Percentiles rank a stretch among this genome's conserved stretches.
Evolutionary conservation across 2,113 vertebrate species (phyloP).

Genomic region (Sylvia atricapilla): DNA sequence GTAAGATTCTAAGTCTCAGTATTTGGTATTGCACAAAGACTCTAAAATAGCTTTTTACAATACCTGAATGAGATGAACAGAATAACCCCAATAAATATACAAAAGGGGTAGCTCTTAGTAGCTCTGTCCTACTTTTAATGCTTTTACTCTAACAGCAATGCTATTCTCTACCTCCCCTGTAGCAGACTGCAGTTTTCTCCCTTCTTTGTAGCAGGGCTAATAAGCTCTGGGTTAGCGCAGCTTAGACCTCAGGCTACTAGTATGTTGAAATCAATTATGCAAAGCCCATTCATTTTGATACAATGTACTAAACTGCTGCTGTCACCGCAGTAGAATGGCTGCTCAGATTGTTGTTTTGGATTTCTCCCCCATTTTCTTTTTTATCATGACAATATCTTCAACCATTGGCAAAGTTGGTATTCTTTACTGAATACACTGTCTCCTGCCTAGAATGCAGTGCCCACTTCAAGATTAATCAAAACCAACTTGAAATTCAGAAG

Average conservation of each 20-base stretch:
- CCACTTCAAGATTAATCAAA: constrained; percentile 5
- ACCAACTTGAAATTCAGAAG: neutral
- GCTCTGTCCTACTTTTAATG: constrained; percentile 53
- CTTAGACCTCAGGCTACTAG: constrained; percentile 41
- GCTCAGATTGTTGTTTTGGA: constrained; percentile 5
- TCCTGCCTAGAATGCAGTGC: neutral
- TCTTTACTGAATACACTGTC: constrained; percentile 4
- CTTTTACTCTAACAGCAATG: constrained; percentile 9
- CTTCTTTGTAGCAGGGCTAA: constrained; percentile 37
- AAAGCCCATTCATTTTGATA: constrained; percentile 64
- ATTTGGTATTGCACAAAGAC: constrained; percentile 3
- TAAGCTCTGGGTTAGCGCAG: constrained; percentile 55
- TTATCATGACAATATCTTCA: constrained; percentile 15
- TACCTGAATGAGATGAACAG: constrained; percentile 36
- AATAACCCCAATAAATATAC: constrained; percentile 24
- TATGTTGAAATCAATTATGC: constrained; percentile 61
- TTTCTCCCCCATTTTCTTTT: neutral
- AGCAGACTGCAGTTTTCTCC: constrained; percentile 48
- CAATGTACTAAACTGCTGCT: constrained; percentile 49
- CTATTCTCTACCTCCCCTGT: constrained; percentile 48
- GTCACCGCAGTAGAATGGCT: constrained; percentile 23
- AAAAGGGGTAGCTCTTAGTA: constrained; percentile 10
- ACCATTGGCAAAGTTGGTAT: neutral
- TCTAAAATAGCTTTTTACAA: constrained; percentile 34
- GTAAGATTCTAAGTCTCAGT: neutral